Evolutionary conservation across 2,888 invertebrate species (phyloP).

Genomic region (Rhopalosiphum nymphaeae): DNA sequence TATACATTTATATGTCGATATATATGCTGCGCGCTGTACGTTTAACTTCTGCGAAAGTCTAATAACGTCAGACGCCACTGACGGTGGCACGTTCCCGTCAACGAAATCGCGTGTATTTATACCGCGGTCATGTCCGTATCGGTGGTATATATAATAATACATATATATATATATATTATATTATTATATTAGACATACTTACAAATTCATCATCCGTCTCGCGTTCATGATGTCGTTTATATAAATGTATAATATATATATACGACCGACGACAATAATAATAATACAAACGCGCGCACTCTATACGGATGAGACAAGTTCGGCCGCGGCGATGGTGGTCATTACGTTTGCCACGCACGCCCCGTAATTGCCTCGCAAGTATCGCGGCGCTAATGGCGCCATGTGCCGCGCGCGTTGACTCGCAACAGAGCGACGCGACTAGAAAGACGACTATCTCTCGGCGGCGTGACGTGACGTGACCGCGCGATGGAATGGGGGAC

Average conservation of each 20-base stretch:
- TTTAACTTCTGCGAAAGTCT: conserved; percentile 34
- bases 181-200: conserved; percentile 22
- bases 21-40: not conserved
- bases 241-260: not conserved
- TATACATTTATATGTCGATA: not conserved
- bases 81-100: conserved; percentile 35
- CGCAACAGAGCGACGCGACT: conserved; percentile 20
- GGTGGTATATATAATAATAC: too few relatives aligned
- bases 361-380: conserved; percentile 44
- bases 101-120: conserved; percentile 15
- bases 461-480: conserved; percentile 28
- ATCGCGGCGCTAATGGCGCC: conserved; percentile 52
- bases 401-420: conserved; percentile 23
- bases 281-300: not conserved
- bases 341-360: conserved; percentile 56
- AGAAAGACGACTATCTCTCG: conserved; percentile 15
- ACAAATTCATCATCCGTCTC: conserved; percentile 54
- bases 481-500: not conserved
- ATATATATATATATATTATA: not conserved
- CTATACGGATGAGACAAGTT: not conserved
- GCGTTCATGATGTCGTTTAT: conserved; percentile 34
- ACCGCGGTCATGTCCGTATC: conserved; percentile 27
- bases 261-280: not conserved
- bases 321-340: conserved; percentile 17
- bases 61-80: conserved; percentile 20